Percentiles rank a stretch among this genome's conserved stretches.
Conservation (phyloP, 2,888 invertebrate genomes). For the Tiphia femorata region DNA sequence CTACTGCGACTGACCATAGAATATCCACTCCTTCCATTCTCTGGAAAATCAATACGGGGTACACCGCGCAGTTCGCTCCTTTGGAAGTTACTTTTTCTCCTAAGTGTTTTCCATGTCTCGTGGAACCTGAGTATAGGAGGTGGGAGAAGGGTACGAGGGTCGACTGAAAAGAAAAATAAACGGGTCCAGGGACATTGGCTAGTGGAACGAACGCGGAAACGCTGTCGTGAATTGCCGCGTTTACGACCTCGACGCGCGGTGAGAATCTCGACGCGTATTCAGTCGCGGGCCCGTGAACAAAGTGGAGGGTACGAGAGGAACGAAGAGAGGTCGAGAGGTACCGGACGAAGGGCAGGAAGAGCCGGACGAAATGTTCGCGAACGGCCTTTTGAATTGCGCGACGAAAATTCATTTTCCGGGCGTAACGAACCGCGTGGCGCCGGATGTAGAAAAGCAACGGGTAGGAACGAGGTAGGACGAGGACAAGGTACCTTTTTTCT, state of each 20-base stretch:
- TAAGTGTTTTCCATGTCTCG: too few species aligned
- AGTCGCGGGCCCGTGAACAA: background rate
- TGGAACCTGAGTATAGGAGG: too few species aligned
- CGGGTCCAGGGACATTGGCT: constrained; percentile 5
- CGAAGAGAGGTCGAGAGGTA: background rate
- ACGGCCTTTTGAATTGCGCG: constrained; percentile 27
- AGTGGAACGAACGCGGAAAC: constrained; percentile 18
- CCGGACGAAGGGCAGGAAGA: constrained; percentile 18
- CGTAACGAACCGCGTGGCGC: constrained; percentile 27
- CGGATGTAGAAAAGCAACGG: constrained; percentile 12
- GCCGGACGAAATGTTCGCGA: too few species aligned
- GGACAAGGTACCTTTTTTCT: background rate
- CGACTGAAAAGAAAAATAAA: too few species aligned
- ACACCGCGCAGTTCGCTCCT: too few species aligned
- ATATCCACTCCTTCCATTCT: too few species aligned
- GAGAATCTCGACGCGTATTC: background rate
- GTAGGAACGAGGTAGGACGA: constrained; percentile 1
- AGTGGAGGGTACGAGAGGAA: background rate
- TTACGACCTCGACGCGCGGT: constrained; percentile 11
- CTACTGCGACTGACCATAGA: too few species aligned
- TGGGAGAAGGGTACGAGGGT: too few species aligned
- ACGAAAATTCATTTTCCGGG: constrained; percentile 37
- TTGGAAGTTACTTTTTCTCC: too few species aligned
- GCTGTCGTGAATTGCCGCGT: constrained; percentile 19
- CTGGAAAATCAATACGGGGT: too few species aligned